Conservation (phyloP, 1,140 invertebrate genomes). For the Drosophila novamexicana region DNA sequence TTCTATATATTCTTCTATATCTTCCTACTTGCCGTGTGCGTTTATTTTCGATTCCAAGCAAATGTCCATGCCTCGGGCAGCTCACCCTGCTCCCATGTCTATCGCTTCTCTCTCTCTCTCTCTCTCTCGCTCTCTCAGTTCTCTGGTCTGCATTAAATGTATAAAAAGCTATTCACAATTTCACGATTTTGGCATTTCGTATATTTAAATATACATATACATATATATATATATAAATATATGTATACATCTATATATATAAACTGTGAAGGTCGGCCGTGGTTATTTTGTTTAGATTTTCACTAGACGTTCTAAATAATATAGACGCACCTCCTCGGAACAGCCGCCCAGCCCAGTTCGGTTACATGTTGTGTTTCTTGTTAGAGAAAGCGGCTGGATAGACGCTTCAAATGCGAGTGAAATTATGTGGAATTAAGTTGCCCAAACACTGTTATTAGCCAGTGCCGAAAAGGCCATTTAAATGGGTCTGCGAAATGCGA, state of each 20-base stretch:
- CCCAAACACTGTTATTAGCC: slow-evolving; percentile 70
- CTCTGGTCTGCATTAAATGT: slow-evolving; percentile 39
- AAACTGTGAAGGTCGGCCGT: slow-evolving; percentile 76
- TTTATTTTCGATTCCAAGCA: slow-evolving; percentile 74
- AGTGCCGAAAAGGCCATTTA: slow-evolving; percentile 67
- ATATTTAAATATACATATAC: slow-evolving; percentile 32
- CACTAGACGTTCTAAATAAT: slow-evolving; percentile 66
- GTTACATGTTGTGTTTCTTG: slow-evolving; percentile 16
- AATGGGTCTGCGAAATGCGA: slow-evolving; percentile 40
- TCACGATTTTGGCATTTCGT: slow-evolving; percentile 48
- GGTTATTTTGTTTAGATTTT: slow-evolving; percentile 78
- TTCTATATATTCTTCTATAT: slow-evolving; percentile 65
- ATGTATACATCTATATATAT: slow-evolving; percentile 55
- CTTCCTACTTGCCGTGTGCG: slow-evolving; percentile 75
- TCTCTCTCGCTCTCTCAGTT: slow-evolving; percentile 33
- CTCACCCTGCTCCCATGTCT: slow-evolving; percentile 11
- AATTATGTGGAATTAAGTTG: slow-evolving; percentile 59
- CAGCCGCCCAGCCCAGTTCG: not conserved
- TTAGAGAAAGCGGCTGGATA: slow-evolving; percentile 53
- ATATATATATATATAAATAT: slow-evolving; percentile 64
- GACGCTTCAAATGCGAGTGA: slow-evolving; percentile 56
- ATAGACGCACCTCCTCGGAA: slow-evolving; percentile 26
- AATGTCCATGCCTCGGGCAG: slow-evolving; percentile 28
- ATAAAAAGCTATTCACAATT: slow-evolving; percentile 76
- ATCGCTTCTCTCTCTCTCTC: slow-evolving; percentile 1